These are phyloP conservation scores for Sphaeramia orbicularis DNA, from an alignment of 2,797 vertebrate genomes.

Conservation along the genomic window DNA sequence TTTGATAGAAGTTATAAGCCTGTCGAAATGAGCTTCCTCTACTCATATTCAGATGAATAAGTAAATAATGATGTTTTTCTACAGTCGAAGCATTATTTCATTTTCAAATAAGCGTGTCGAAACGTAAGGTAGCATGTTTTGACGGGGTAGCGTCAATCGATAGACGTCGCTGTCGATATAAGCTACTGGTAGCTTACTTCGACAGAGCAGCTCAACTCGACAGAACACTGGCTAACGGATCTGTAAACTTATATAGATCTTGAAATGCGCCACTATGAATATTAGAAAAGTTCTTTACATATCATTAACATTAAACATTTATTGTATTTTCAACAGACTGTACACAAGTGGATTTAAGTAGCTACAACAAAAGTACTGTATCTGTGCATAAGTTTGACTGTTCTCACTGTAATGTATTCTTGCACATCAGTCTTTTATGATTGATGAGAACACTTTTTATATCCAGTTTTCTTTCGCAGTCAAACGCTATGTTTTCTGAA, in stretches of 20 bases:
- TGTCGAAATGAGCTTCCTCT: too few species aligned
- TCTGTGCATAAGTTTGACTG: background rate
- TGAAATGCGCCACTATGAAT: background rate
- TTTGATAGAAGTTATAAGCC: too few species aligned
- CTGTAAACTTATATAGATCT: too few species aligned
- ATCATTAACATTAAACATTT: background rate
- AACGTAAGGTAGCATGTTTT: too few species aligned
- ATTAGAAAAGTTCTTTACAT: background rate
- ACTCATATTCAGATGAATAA: too few species aligned
- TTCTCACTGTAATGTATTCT: conserved; percentile 6
- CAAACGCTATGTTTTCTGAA: conserved; percentile 21
- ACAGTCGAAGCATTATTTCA: too few species aligned
- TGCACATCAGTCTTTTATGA: conserved; percentile 7
- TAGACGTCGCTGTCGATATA: too few species aligned
- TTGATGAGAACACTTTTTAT: conserved; percentile 38
- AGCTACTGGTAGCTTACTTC: too few species aligned
- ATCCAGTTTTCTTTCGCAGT: conserved; percentile 31
- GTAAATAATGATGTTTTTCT: too few species aligned
- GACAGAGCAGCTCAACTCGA: too few species aligned
- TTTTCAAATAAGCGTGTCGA: too few species aligned
- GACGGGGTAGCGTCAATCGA: too few species aligned
- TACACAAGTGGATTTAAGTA: background rate
- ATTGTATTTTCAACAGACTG: background rate
- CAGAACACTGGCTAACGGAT: background rate
- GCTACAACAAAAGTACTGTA: background rate